Evolutionary conservation across 1,140 invertebrate genomes (phyloP).

Genomic region (Temnothorax curvispinosus): DNA sequence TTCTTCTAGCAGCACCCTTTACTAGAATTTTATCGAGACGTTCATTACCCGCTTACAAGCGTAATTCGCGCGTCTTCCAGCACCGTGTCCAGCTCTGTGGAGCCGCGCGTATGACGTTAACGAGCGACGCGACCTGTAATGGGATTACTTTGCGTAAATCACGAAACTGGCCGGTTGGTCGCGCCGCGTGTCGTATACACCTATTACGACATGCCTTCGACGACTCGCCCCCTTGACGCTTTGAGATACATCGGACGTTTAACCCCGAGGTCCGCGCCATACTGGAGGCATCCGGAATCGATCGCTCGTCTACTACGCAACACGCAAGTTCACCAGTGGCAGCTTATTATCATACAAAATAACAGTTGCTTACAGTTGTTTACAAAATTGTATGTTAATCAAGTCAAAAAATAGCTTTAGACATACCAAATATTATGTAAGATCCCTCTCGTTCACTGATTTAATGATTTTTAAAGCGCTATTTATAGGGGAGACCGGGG

Average conservation of each 20-base stretch:
- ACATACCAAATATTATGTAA: background rate
- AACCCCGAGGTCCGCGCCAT: slow-evolving; percentile 70
- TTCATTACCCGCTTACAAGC: slow-evolving; percentile 28
- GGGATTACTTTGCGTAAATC: slow-evolving; percentile 80
- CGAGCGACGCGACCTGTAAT: slow-evolving; percentile 76
- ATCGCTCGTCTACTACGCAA: background rate
- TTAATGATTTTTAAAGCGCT: background rate
- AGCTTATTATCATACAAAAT: background rate
- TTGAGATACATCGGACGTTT: slow-evolving; percentile 78
- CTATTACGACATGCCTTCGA: slow-evolving; percentile 69
- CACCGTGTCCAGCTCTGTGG: slow-evolving; percentile 2
- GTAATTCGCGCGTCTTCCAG: slow-evolving; percentile 12
- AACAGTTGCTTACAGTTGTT: background rate
- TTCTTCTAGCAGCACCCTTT: background rate
- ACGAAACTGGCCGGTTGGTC: slow-evolving; percentile 63
- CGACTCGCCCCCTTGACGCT: slow-evolving; percentile 48
- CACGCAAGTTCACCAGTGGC: background rate
- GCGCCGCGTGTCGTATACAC: slow-evolving; percentile 48
- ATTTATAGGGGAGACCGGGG: background rate
- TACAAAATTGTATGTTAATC: background rate
- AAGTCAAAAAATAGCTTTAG: background rate
- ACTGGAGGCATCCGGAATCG: slow-evolving; percentile 62
- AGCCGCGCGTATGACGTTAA: slow-evolving; percentile 69
- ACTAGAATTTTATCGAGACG: slow-evolving; percentile 32
- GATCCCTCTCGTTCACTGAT: background rate